Evolutionary conservation across 2,113 vertebrate genomes (phyloP).

Genomic region (Hypomesus transpacificus): DNA sequence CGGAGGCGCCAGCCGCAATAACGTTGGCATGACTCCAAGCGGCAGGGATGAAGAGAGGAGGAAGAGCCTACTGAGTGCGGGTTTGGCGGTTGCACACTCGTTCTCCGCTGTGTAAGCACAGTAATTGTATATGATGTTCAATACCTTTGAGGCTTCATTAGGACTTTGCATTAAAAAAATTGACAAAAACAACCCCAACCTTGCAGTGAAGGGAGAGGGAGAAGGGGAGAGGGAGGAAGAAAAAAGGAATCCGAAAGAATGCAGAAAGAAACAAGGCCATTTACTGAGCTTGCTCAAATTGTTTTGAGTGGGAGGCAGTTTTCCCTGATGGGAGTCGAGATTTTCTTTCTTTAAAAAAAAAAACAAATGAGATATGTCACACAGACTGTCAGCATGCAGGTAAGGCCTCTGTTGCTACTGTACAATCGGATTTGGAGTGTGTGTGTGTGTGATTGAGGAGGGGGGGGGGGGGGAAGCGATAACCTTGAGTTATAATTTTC

Average conservation of each 20-base stretch:
- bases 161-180: conserved; percentile 45
- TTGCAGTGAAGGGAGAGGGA: conserved; percentile 10
- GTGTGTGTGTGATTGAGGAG: neutral
- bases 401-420: conserved; percentile 26
- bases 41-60: neutral
- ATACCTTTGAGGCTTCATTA: conserved; percentile 61
- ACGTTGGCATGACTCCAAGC: neutral
- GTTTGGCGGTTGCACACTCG: conserved; percentile 23
- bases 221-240: conserved; percentile 3
- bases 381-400: conserved; percentile 29
- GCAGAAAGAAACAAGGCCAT: conserved; percentile 30
- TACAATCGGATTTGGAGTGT: conserved; percentile 21
- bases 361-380: conserved; percentile 11
- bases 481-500: conserved; percentile 31
- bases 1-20: neutral
- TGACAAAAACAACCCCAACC: conserved; percentile 36
- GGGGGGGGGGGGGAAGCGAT: conserved; percentile 18
- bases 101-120: conserved; percentile 46
- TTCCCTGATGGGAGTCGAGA: conserved; percentile 33
- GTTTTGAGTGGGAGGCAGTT: conserved; percentile 43
- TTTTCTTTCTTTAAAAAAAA: neutral
- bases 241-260: neutral
- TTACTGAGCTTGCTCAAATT: conserved; percentile 38
- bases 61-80: neutral
- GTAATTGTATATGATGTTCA: conserved; percentile 56